Percentiles rank a stretch among this genome's conserved stretches.
These are phyloP conservation scores for Lampris megalopsis DNA, from an alignment of 2,113 vertebrate genomes.

Conservation along the genomic window DNA sequence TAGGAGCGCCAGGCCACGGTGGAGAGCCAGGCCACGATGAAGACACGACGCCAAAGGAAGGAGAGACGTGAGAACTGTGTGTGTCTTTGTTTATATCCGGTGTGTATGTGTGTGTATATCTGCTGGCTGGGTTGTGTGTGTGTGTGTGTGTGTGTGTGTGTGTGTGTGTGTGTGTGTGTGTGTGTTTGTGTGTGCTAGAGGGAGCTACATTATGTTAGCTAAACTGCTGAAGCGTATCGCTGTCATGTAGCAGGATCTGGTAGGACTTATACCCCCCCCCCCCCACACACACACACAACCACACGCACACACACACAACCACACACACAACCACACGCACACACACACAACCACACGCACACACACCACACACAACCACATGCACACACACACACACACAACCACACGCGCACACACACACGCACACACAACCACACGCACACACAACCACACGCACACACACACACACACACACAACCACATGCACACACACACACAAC, in stretches of 20 bases:
- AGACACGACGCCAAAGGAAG: too few relatives aligned
- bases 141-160: background rate
- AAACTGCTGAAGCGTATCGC: constrained; percentile 41
- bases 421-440: too few relatives aligned
- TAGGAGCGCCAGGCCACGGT: constrained; percentile 13
- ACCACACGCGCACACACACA: too few relatives aligned
- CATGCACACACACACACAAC: too few relatives aligned
- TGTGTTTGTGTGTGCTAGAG: background rate
- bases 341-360: too few relatives aligned
- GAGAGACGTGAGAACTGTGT: background rate
- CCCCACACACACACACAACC: background rate
- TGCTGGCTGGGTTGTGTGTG: background rate
- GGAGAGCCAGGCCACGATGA: constrained; percentile 11
- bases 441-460: too few relatives aligned
- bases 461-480: too few relatives aligned
- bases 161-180: constrained; percentile 6
- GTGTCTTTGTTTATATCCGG: background rate
- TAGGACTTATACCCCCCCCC: constrained; percentile 27
- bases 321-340: too few relatives aligned
- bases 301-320: too few relatives aligned
- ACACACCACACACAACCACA: too few relatives aligned
- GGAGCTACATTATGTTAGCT: constrained; percentile 30
- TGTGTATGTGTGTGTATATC: background rate
- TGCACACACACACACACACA: too few relatives aligned
- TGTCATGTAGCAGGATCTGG: constrained; percentile 56